Conservation (phyloP, 2,888 invertebrate species). For the Dryococelus australis region DNA sequence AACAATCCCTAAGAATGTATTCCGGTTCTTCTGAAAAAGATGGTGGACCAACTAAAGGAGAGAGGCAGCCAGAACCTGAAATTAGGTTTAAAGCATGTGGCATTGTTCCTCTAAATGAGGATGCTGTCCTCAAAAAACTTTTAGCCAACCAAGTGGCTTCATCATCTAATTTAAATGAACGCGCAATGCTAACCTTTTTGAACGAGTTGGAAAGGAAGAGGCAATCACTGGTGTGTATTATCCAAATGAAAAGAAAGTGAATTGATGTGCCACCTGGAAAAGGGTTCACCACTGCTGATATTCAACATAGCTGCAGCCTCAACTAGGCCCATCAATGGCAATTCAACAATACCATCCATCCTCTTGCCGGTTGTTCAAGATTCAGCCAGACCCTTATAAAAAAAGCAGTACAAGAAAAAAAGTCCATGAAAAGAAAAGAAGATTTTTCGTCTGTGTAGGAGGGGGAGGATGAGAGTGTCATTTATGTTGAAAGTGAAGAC, state of each 20-base stretch:
- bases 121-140: too few relatives aligned
- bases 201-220: neutral
- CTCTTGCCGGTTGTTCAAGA: neutral
- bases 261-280: neutral
- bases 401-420: neutral
- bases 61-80: too few relatives aligned
- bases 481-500: slow-evolving; percentile 3
- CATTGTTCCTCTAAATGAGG: too few relatives aligned
- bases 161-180: too few relatives aligned
- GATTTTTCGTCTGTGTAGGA: neutral
- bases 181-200: neutral
- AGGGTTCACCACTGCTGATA: neutral
- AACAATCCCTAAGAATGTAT: too few relatives aligned
- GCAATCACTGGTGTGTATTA: neutral
- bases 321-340: neutral
- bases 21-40: too few relatives aligned
- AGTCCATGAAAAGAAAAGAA: neutral
- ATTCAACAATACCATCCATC: neutral
- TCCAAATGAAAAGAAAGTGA: neutral
- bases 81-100: too few relatives aligned
- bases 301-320: neutral
- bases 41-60: too few relatives aligned
- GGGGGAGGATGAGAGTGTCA: neutral
- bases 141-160: too few relatives aligned
- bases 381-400: neutral